These are phyloP conservation scores for Epinotia demarniana DNA, from an alignment of 2,888 invertebrate genomes.

Conservation along the genomic window DNA sequence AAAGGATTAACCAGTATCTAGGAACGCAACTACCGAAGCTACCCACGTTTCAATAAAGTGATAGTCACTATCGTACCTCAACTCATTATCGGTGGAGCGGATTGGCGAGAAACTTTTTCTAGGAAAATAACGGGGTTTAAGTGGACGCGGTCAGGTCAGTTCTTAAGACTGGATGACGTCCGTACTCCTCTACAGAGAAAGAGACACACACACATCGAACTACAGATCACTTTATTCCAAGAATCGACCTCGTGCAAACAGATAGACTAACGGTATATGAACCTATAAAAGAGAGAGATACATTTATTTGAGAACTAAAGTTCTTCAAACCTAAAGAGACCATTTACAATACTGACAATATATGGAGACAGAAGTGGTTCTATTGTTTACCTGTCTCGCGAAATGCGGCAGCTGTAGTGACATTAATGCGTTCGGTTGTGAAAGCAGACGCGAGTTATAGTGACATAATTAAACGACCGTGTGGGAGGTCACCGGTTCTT, in stretches of 20 bases:
- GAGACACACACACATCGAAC: background rate
- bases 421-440: constrained; percentile 37
- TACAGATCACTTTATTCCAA: background rate
- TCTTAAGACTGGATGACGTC: constrained; percentile 20
- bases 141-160: constrained; percentile 22
- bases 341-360: constrained; percentile 2
- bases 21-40: background rate
- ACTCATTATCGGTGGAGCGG: constrained; percentile 17
- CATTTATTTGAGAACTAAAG: too few species aligned
- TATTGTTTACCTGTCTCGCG: constrained; percentile 23
- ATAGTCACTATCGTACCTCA: constrained; percentile 5
- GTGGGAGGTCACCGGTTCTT: constrained; percentile 35
- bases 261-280: background rate
- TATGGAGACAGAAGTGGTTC: constrained; percentile 14
- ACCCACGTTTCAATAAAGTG: constrained; percentile 9
- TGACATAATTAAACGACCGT: constrained; percentile 40
- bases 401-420: constrained; percentile 37
- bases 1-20: constrained; percentile 18
- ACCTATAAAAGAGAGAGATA: background rate
- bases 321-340: background rate
- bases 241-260: background rate
- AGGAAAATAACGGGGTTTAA: constrained; percentile 38
- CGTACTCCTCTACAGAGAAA: background rate
- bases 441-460: constrained; percentile 30
- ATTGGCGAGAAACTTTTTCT: constrained; percentile 28